These are phyloP conservation scores for Anabas testudineus DNA, from an alignment of 2,797 vertebrate species.

Conservation along the genomic window DNA sequence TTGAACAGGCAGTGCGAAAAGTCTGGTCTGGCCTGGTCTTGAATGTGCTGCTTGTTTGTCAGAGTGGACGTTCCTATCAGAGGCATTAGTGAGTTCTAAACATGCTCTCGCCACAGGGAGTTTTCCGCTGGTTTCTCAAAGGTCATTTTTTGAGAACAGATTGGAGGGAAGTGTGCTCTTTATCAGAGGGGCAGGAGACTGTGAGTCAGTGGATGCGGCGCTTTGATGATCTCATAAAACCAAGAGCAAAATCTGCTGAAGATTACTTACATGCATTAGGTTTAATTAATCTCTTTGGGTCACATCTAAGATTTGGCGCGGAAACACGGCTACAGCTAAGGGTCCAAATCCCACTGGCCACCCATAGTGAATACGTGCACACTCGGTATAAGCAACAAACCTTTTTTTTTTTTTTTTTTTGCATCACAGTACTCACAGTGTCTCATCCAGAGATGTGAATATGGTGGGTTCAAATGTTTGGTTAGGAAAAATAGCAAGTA, in stretches of 20 bases:
- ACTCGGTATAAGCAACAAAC: constrained; percentile 8
- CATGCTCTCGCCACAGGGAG: constrained; percentile 66
- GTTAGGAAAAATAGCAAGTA: neutral
- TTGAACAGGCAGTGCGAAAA: no score
- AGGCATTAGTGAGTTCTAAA: constrained; percentile 65
- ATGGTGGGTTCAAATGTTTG: neutral
- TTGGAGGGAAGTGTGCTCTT: constrained; percentile 76
- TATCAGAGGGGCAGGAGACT: constrained; percentile 66
- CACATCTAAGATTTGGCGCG: constrained; percentile 47
- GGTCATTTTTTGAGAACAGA: constrained; percentile 73
- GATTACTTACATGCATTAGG: constrained; percentile 63
- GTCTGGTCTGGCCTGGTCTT: constrained; percentile 14
- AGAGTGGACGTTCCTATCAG: constrained; percentile 50
- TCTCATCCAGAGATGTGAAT: constrained; percentile 4
- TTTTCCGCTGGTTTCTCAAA: constrained; percentile 66
- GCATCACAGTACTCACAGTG: neutral
- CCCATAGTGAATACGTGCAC: constrained; percentile 2
- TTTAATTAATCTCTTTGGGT: constrained; percentile 71
- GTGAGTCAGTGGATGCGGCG: constrained; percentile 69
- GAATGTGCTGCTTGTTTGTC: constrained; percentile 62
- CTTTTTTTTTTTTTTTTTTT: neutral
- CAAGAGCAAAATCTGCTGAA: constrained; percentile 61
- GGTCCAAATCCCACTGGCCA: constrained; percentile 26
- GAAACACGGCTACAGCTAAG: constrained; percentile 5
- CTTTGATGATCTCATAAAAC: constrained; percentile 75